Base-by-base conservation (phyloP, 2,888 invertebrate species). In the Cataglyphis albicans region DNA sequence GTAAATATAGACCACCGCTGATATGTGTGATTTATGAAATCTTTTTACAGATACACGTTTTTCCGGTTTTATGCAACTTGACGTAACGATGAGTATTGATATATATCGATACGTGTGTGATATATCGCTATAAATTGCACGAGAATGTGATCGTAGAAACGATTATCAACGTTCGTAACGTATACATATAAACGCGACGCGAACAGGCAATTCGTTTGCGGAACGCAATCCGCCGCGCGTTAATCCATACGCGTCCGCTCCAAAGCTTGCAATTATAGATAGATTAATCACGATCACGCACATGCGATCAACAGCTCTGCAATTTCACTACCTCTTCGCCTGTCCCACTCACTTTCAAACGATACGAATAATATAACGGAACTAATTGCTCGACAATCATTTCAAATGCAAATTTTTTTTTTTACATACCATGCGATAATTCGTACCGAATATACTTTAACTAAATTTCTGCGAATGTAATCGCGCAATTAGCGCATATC, bases 231-330 rank as follows among this genome's bases (percentile, higher is more conserved):
- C 21, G 12, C 44, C 5, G 74, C 72, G 25, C n/a, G 81, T 81
- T 75, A 81, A 81, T 81, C 64, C 64, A 55, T 64, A 81, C 63
- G 81, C 76, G 52, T 64, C 81, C 55, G 52, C 21, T 74, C n/a
- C 61, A 75, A 75, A 68, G 52, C 55, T 63, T 41, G 63, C 63
- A 68, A 82, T 82, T 78, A 78, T 55, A 76, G 78, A 52, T 68
- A 67, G 67, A 82, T 82, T 82, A 82, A 82, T 78, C 82, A 68
- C 59, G 78, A 82, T 82, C 76, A 48, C 81, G 81, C 64, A 25
- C 55, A 55, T 64, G 76, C 59, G 63, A 76, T 76, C 67, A 57
- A 55, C 63, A 63, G 41, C 63, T 52, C 81, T 41, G 65, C 57
- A 65, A 76, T 76, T 82, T 61, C 44, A 80, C 59, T 61, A 76